phyloP scores from a whole-genome alignment of 2,888 invertebrate genomes.

The Campaea margaritaria region DNA sequence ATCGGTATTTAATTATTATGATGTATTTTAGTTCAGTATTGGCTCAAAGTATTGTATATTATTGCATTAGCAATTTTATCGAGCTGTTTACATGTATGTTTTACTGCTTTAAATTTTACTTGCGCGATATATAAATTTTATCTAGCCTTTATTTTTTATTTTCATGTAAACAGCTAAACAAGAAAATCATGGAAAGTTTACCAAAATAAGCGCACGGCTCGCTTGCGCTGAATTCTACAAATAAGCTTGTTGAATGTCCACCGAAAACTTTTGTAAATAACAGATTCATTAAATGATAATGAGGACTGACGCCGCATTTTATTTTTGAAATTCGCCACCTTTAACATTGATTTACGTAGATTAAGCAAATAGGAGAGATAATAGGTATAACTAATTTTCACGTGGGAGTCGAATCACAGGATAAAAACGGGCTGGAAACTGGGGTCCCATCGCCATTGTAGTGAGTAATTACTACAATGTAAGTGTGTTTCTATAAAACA shows the following conservation, averaged over 20 bases:
- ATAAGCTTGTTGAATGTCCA: constrained; percentile 75
- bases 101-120: constrained; percentile 26
- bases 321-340: constrained; percentile 36
- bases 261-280: constrained; percentile 82
- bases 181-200: constrained; percentile 26
- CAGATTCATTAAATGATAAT: constrained; percentile 77
- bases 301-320: constrained; percentile 68
- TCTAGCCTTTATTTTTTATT: constrained; percentile 22
- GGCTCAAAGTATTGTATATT: constrained; percentile 74
- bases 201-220: constrained; percentile 47
- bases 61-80: constrained; percentile 41
- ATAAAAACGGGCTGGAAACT: too few relatives aligned
- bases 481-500: too few relatives aligned
- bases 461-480: too few relatives aligned
- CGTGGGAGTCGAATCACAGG: too few relatives aligned
- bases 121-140: constrained; percentile 21
- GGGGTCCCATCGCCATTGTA: too few relatives aligned
- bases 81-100: constrained; percentile 43
- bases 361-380: too few relatives aligned
- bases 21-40: constrained; percentile 70
- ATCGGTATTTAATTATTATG: constrained; percentile 36
- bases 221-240: constrained; percentile 51
- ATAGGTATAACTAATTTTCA: too few relatives aligned
- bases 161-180: constrained; percentile 41
- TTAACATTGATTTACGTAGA: not conserved